Evolutionary conservation across 2,888 invertebrate species (phyloP).

Genomic region (Hoplodrina ambigua): DNA sequence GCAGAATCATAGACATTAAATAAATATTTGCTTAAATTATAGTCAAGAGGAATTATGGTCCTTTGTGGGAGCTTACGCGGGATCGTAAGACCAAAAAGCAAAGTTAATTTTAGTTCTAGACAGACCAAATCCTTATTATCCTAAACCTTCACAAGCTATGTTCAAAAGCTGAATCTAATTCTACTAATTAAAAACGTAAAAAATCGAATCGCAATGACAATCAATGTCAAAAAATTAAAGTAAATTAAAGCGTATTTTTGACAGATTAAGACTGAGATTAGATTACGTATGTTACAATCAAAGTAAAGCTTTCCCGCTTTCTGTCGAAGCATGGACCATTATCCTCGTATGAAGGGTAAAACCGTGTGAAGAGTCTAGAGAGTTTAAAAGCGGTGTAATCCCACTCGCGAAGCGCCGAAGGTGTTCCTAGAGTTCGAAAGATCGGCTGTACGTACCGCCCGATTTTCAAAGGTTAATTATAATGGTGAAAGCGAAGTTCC

Average conservation of each 20-base stretch:
- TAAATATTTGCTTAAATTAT: too few species aligned
- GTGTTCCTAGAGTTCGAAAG: constrained; percentile 44
- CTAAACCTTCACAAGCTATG: too few species aligned
- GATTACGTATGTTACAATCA: neutral
- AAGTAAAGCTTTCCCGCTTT: constrained; percentile 24
- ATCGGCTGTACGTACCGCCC: constrained; percentile 33
- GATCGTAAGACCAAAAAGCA: neutral
- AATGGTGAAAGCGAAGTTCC: constrained; percentile 27
- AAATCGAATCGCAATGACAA: too few species aligned
- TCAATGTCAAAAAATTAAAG: too few species aligned
- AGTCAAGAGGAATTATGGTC: neutral
- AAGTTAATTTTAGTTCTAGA: too few species aligned
- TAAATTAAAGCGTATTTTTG: too few species aligned
- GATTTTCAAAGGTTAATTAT: constrained; percentile 49
- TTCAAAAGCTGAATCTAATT: too few species aligned
- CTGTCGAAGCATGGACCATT: constrained; percentile 42
- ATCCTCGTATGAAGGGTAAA: constrained; percentile 61
- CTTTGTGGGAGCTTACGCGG: neutral
- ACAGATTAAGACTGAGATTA: neutral
- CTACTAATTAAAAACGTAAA: too few species aligned
- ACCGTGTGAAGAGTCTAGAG: constrained; percentile 69
- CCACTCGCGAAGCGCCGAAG: constrained; percentile 51
- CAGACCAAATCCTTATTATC: too few species aligned
- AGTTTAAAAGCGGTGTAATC: constrained; percentile 72
- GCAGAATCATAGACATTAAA: too few species aligned